Conservation (phyloP, 2,113 vertebrate species). For the Limanda limanda region DNA sequence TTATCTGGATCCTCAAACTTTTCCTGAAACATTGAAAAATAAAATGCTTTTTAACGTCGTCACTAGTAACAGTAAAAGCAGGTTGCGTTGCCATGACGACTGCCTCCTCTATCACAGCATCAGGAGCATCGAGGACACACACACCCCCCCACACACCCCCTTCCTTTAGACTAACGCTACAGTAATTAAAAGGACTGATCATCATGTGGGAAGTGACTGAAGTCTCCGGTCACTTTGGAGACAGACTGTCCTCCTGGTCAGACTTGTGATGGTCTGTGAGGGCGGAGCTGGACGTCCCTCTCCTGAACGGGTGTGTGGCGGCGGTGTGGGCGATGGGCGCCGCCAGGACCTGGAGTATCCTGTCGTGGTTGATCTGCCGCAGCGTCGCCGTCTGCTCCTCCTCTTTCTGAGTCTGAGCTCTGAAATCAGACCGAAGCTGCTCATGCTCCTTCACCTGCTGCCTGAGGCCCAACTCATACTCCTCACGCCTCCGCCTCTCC, state of each 20-base stretch:
- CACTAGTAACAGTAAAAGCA: neutral
- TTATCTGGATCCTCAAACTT: too few species aligned
- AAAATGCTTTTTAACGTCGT: too few species aligned
- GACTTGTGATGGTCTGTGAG: neutral
- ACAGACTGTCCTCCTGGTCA: neutral
- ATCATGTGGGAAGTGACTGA: too few species aligned
- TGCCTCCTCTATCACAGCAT: neutral
- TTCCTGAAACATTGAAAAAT: too few species aligned
- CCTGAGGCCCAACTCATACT: slow-evolving; percentile 83
- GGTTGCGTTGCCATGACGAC: neutral
- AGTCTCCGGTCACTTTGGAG: neutral
- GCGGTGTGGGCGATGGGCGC: slow-evolving; percentile 10
- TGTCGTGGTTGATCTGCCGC: slow-evolving; percentile 76
- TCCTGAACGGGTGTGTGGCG: slow-evolving; percentile 83
- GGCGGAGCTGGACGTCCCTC: slow-evolving; percentile 48
- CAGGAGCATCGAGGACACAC: neutral
- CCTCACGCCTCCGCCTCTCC: slow-evolving; percentile 56
- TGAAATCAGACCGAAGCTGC: slow-evolving; percentile 53
- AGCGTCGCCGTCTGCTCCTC: slow-evolving; percentile 51
- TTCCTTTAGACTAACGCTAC: too few species aligned
- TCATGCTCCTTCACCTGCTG: slow-evolving; percentile 83
- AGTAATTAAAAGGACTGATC: too few species aligned
- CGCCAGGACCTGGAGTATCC: slow-evolving; percentile 77
- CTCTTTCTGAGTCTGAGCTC: slow-evolving; percentile 78
- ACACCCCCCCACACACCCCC: too few species aligned